A percentile compares a stretch with the other conserved stretches of the same genome.
These are phyloP conservation scores for Anastatus disparis DNA, from an alignment of 1,140 invertebrate genomes.

Conservation along the genomic window DNA sequence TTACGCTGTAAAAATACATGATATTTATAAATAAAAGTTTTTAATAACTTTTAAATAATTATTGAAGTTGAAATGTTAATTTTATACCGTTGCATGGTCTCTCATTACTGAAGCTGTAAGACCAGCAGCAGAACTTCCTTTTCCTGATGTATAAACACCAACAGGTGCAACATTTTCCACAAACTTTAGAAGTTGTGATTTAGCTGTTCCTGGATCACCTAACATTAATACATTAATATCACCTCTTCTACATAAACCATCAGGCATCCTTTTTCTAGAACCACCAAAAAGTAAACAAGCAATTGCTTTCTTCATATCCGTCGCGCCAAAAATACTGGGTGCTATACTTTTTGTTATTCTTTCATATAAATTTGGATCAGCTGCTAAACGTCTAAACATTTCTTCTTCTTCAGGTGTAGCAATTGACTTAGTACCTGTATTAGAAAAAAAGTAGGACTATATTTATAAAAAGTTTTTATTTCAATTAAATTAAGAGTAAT, in stretches of 20 bases:
- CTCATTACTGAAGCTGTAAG: slow-evolving; percentile 96
- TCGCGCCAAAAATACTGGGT: slow-evolving; percentile 95
- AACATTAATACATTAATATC: slow-evolving; percentile 97
- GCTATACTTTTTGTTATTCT: slow-evolving; percentile 92
- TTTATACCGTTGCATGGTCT: slow-evolving; percentile 87
- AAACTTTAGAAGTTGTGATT: slow-evolving; percentile 98
- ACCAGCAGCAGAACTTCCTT: slow-evolving; percentile 98
- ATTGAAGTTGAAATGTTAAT: not conserved
- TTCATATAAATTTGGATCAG: slow-evolving; percentile 89
- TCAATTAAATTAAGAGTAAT: not conserved
- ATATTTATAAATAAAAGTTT: too few species aligned
- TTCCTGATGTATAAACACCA: slow-evolving; percentile 97
- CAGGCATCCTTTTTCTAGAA: slow-evolving; percentile 89
- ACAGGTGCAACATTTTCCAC: slow-evolving; percentile 96
- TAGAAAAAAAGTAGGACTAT: not conserved
- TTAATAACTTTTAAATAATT: too few species aligned
- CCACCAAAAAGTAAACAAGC: slow-evolving; percentile 95
- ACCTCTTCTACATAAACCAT: slow-evolving; percentile 93
- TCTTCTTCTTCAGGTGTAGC: slow-evolving; percentile 92
- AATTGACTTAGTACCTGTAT: slow-evolving; percentile 54
- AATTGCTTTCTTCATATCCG: slow-evolving; percentile 98
- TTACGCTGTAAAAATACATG: slow-evolving; percentile 81
- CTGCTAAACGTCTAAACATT: slow-evolving; percentile 86
- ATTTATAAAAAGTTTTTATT: not conserved
- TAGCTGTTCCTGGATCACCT: slow-evolving; percentile 99